Evolutionary conservation across 1,140 invertebrate genomes (phyloP), one percentile per base, ranked within the genome.

Genomic region (Hycleus cichorii): DNA sequence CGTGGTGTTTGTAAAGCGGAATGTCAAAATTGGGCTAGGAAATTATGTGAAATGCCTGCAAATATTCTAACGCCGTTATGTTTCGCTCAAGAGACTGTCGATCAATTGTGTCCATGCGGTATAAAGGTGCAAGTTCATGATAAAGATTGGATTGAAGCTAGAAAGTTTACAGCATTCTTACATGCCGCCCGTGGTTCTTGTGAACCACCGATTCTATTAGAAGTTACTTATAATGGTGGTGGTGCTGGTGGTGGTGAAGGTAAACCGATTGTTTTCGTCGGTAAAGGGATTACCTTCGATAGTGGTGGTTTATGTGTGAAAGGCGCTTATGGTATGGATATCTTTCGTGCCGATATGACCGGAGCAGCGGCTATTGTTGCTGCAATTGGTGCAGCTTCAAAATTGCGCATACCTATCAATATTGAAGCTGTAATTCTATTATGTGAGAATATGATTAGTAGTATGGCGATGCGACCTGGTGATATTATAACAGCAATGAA

Each of bases 241-340:
- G 46, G 76, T 63, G 56, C 67, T 38, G 46, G 67, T 65, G 47
- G 48, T 48, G 58, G 63, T 48, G 32, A 76, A 9, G 72, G 32
- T 32, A 4, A 76, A 50, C 81, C 81, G 0, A 68, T 82, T 7
- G 73, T 74, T 3, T 69, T 83, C 45, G 78, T 82, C 9, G 82
- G 83, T 2, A 85, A 91, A 71, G 88, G 88, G 9, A 80, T 90
- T 24, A 89, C 86, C 2, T 90, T 88, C 75, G 88, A 85, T 67
- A 86, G 85, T 68, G 91, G 91, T 64, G 91, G 91, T 44, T 85
- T 93, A 27, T 90, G 88, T 59, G 71, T 93, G 7, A 93, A 93
- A 67, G 49, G 72, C 74, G 82, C 49, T 49, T 79, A 61, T 43
- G 73, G 43, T 67, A 81, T 93, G 90, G 81, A 83, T 48, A 79